Percentiles rank a stretch among this genome's conserved stretches.
These are phyloP conservation scores for Chaetodon trifascialis DNA, from an alignment of 2,113 vertebrate species.

Conservation along the genomic window DNA sequence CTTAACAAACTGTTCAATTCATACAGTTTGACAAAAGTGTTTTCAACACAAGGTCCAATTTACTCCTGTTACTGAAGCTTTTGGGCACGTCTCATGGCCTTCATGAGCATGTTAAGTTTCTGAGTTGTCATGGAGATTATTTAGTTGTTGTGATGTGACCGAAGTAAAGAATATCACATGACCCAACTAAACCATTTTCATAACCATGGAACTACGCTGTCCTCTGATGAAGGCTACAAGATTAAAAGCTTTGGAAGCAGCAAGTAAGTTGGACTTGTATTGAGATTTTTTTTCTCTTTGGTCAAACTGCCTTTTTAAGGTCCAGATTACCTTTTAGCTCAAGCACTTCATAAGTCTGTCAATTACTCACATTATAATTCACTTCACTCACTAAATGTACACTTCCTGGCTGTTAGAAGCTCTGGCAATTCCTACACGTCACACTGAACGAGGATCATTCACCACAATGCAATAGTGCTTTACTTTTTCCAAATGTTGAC, in stretches of 20 bases:
- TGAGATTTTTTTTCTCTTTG: neutral
- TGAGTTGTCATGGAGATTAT: no score
- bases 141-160: no score
- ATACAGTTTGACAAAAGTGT: neutral
- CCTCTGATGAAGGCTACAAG: neutral
- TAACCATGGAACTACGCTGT: neutral
- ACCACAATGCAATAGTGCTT: neutral
- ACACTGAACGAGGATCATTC: neutral
- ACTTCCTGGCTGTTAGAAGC: neutral
- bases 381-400: neutral
- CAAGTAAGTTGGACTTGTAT: neutral
- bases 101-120: neutral
- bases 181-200: no score
- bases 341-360: neutral
- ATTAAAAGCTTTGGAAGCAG: neutral
- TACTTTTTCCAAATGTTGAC: conserved; percentile 3
- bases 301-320: neutral
- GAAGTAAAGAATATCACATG: no score
- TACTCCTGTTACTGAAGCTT: neutral
- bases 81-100: neutral
- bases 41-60: neutral
- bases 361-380: neutral
- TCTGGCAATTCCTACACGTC: neutral
- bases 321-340: neutral
- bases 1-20: neutral